Evolutionary conservation across 2,797 vertebrate species (phyloP), one percentile per base, ranked within the genome.

Genomic region (Onychomys leucogaster): DNA sequence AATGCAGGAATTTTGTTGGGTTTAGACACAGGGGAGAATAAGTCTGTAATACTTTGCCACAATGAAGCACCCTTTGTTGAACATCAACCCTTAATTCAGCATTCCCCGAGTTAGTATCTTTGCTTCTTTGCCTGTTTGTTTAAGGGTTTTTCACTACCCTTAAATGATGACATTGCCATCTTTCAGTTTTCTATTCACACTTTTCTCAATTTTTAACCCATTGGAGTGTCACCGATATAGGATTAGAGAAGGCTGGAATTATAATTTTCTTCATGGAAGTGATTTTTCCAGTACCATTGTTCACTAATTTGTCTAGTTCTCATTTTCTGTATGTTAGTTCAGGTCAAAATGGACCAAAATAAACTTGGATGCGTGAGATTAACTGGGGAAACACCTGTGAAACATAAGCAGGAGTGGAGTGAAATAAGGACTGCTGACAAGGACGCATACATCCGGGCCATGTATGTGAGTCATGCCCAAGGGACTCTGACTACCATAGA

Each of bases 181-280:
- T 94, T 43, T 89, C 32, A 87, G 59, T 17, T 69, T 91, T 82
- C 77, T 63, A 81, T 29, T 73, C 88, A n/a, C 59, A 75, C 21
- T 16, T 96, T 67, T 80, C 57, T 52, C 73, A 59, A 61, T 69
- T 91, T 85, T 94, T 77, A 81, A 93, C 76, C 2, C 27, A 43
- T 69, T 46, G 88, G 37, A 43, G 89, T 76, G 85, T 95, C 55
- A 73, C 34, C 94, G 61, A 90, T 77, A 76, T 81, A 41, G 1
- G 82, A 46, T 17, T 32, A 69, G 41, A 88, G 27, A 90, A 25
- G 5, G 49, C 75, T 75, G 25, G 16, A 78, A 55, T 61, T 84
- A 61, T 76, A 63, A 75, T 88, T 90, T 75, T 67, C 37, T 90
- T 84, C 71, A 80, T 88, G 29, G 63, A 69, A 32, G 12, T 6